Base-by-base conservation (phyloP, 64 coral and sea anemone genomes). In the Stichodactyla mertensii region DNA sequence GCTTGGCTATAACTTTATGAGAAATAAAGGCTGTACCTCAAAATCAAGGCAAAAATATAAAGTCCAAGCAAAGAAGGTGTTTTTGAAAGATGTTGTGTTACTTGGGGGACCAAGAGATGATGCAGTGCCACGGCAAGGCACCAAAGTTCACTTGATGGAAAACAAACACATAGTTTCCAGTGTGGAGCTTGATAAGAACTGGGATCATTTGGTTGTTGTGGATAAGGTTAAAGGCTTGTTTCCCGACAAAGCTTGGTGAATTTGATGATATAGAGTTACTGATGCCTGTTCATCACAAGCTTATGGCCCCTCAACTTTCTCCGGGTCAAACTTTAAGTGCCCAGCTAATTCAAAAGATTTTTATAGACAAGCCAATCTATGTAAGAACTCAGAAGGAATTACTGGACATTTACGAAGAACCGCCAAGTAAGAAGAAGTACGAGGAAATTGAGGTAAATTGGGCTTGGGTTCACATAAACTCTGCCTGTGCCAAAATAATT, bases 331-430 rank as follows among this genome's bases (percentile, higher is more conserved):
- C 54, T 31, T 77, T 87, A 27, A 86, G 77, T 70, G 84, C 87
- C 55, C 86, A 89, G 81, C 51, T 89, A 59, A 16, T 93, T 19
- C 84, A 89, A 83, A 93, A 89, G 64, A 67, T 93, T 55, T 93
- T 89, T 52, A 93, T 89, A 82, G 92, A 93, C 52, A 89, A 89
- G 87, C 92, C 92, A 20, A 14, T 93, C 27, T 93, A 89, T 45
- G 61, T 93, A 51, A 60, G 87, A 87, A 87, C 6, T 23, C 61
- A 52, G 19, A 83, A 57, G 60, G 82, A 80, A 58, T 82, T 66
- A 71, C 86, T 67, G 14, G 69, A 13, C 7, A 54, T 84, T 52
- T 80, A 77, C 52, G 78, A 54, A 51, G 83, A 86, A 89, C 26
- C 56, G 55, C 84, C 61, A 92, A 74, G 53, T 87, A 80, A 92